A percentile compares a stretch with the other conserved stretches of the same genome.
phyloP scores from a whole-genome alignment of 2,113 vertebrate genomes.

The Syngnathus scovelli region DNA sequence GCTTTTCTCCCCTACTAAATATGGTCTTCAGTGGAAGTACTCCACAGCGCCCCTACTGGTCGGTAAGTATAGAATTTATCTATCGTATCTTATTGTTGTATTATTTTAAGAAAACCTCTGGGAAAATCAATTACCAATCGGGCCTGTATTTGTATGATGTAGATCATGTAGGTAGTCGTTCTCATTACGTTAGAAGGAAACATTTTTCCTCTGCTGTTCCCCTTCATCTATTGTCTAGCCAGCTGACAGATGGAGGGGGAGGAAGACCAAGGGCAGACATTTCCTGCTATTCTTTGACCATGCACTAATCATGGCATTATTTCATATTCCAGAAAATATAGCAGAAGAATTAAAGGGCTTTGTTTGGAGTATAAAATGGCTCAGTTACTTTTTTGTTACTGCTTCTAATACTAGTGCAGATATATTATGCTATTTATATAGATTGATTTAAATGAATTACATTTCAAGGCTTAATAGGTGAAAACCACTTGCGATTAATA shows the following conservation, averaged over 20 bases:
- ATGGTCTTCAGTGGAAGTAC: neutral
- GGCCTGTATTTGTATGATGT: neutral
- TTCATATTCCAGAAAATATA: slow-evolving; percentile 1
- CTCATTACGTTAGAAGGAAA: slow-evolving; percentile 13
- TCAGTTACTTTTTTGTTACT: neutral
- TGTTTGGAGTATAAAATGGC: neutral
- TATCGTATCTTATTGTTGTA: neutral
- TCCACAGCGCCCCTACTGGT: slow-evolving; percentile 11
- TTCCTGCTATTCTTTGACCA: slow-evolving; percentile 29
- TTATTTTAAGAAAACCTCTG: neutral
- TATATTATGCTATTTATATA: too few species aligned
- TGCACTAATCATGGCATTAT: neutral
- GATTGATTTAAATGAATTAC: neutral
- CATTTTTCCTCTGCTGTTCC: slow-evolving; percentile 11
- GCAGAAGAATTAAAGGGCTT: neutral
- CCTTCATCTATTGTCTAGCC: slow-evolving; percentile 23
- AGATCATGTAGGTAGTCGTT: neutral
- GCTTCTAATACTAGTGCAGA: neutral
- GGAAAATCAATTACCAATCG: slow-evolving; percentile 14
- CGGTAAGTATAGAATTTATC: too few species aligned
- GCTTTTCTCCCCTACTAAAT: slow-evolving; percentile 9
- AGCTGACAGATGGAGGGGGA: slow-evolving; percentile 48
- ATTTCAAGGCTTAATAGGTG: neutral
- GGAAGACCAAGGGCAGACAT: slow-evolving; percentile 17
- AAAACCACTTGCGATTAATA: neutral